These are phyloP conservation scores for Rhopalosiphum maidis DNA, from an alignment of 1,140 invertebrate species.

Conservation along the genomic window DNA sequence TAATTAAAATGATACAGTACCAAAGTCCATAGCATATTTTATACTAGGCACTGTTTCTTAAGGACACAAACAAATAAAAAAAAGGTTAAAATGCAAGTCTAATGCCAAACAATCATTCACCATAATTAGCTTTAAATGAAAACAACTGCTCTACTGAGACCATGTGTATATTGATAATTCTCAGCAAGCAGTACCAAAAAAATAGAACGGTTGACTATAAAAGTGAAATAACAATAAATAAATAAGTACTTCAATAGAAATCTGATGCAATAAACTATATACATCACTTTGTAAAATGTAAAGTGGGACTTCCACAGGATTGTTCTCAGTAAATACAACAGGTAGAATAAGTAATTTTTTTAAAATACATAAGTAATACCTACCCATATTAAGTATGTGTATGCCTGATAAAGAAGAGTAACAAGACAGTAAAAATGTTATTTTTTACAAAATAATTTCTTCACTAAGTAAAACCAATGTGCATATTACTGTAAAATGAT, in stretches of 20 bases:
- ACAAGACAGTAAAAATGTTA: not conserved
- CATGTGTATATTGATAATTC: constrained; percentile 48
- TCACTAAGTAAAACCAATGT: not conserved
- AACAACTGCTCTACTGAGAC: constrained; percentile 39
- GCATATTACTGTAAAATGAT: not conserved
- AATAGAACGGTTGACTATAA: not conserved
- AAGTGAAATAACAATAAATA: not conserved
- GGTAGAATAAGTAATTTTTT: not conserved
- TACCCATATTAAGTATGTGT: not conserved
- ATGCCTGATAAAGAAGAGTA: not conserved
- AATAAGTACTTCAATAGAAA: not conserved
- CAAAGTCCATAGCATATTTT: constrained; percentile 50
- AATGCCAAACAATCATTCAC: constrained; percentile 8
- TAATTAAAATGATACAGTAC: constrained; percentile 23
- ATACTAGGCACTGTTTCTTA: constrained; percentile 53
- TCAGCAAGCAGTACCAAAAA: constrained; percentile 40
- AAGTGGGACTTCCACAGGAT: not conserved
- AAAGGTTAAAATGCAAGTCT: not conserved
- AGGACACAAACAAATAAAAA: constrained; percentile 19
- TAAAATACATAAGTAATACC: not conserved
- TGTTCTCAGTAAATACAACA: constrained; percentile 28
- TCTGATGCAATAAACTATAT: not conserved
- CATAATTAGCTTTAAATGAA: not conserved
- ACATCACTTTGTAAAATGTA: not conserved
- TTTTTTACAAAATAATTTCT: not conserved